These are phyloP conservation scores for Plutomurus gul DNA, from an alignment of 1,140 invertebrate genomes.

Conservation along the genomic window DNA sequence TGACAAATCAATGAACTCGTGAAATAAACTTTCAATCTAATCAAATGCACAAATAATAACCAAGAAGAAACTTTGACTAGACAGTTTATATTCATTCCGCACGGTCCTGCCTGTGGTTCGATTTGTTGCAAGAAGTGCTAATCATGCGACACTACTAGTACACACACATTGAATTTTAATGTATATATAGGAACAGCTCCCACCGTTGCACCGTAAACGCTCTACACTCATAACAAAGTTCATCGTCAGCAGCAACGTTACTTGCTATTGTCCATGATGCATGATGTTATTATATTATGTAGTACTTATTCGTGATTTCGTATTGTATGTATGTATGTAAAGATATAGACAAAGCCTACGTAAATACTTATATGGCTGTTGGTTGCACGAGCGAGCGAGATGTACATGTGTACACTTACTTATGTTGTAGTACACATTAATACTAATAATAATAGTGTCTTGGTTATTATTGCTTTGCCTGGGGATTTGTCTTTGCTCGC, in stretches of 20 bases:
- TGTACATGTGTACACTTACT: not conserved
- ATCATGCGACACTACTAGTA: not conserved
- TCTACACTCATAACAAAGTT: not conserved
- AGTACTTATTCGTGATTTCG: no score
- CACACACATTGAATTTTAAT: no score
- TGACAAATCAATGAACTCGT: slow-evolving; percentile 27
- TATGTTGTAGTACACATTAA: no score
- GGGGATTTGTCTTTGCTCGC: slow-evolving; percentile 13
- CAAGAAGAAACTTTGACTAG: not conserved
- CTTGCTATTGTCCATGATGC: no score
- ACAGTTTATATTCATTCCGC: not conserved
- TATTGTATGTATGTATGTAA: not conserved
- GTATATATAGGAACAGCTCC: not conserved
- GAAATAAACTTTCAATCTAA: slow-evolving; percentile 26
- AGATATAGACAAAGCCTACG: not conserved
- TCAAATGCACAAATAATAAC: slow-evolving; percentile 15
- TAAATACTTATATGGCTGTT: no score
- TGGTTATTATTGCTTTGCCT: slow-evolving; percentile 24
- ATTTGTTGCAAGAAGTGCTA: slow-evolving; percentile 9
- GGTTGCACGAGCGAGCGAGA: not conserved
- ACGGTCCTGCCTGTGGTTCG: not conserved
- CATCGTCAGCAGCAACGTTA: not conserved
- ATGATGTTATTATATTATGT: no score
- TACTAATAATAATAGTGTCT: slow-evolving; percentile 15
- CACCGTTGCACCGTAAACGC: not conserved